These are phyloP conservation scores for Atethmia centrago DNA, from an alignment of 2,888 invertebrate species.

Conservation along the genomic window DNA sequence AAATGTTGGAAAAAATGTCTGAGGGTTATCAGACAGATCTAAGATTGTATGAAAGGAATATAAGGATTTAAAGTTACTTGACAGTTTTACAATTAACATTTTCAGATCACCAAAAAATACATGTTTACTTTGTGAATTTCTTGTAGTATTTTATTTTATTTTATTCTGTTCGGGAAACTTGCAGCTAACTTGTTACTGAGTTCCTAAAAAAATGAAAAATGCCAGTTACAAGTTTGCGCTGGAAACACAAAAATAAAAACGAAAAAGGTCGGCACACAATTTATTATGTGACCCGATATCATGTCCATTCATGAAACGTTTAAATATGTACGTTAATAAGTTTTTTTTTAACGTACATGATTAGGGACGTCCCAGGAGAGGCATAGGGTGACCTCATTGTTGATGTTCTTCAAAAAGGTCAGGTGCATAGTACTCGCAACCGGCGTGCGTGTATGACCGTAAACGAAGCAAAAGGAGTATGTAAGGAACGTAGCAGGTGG, in stretches of 20 bases:
- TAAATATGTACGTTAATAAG: neutral
- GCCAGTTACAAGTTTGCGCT: neutral
- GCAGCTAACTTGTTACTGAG: neutral
- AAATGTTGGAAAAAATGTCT: constrained; percentile 10
- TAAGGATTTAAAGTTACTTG: neutral
- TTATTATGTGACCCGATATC: too few relatives aligned
- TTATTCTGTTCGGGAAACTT: neutral
- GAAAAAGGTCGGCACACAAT: too few relatives aligned
- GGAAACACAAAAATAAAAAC: neutral
- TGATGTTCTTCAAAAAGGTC: too few relatives aligned
- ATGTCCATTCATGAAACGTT: too few relatives aligned
- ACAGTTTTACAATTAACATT: too few relatives aligned
- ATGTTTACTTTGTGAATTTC: neutral
- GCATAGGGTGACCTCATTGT: too few relatives aligned
- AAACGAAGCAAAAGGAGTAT: too few relatives aligned
- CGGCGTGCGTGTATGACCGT: too few relatives aligned
- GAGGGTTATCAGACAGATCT: neutral
- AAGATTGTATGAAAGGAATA: neutral
- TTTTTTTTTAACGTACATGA: too few relatives aligned
- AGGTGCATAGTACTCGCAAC: too few relatives aligned
- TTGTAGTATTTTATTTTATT: neutral
- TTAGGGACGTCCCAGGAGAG: too few relatives aligned
- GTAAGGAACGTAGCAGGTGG: too few relatives aligned
- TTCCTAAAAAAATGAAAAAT: neutral
- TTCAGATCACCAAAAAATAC: neutral